Percentiles rank a stretch among this genome's conserved stretches.
These are phyloP conservation scores for Cephus pygmeus DNA, from an alignment of 2,888 invertebrate genomes.

Conservation along the genomic window DNA sequence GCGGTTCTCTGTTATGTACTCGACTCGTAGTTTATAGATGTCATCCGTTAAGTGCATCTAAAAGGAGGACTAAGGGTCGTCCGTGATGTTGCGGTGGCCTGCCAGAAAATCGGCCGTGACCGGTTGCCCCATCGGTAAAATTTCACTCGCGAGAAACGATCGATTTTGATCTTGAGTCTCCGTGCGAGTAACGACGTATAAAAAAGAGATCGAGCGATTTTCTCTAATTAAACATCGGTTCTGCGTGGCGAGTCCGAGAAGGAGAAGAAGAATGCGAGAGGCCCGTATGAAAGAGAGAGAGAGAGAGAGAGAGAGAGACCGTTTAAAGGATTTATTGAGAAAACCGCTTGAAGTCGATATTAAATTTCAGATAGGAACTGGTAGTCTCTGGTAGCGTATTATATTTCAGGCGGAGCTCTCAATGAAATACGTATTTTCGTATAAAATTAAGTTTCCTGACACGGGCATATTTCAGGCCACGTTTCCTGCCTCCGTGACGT, in stretches of 20 bases:
- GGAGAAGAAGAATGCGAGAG: not conserved
- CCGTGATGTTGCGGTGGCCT: not conserved
- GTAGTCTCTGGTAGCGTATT: slow-evolving; percentile 38
- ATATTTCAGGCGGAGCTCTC: slow-evolving; percentile 34
- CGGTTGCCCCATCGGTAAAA: not conserved
- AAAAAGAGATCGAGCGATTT: slow-evolving; percentile 35
- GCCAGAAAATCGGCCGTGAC: not conserved
- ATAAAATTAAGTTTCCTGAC: slow-evolving; percentile 32
- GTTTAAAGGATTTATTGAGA: slow-evolving; percentile 43
- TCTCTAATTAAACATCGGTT: slow-evolving; percentile 44
- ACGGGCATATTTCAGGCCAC: slow-evolving; percentile 10
- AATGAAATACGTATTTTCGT: slow-evolving; percentile 26
- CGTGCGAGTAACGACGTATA: not conserved
- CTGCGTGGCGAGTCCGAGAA: not conserved
- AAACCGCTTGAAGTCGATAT: slow-evolving; percentile 40
- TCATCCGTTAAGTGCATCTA: slow-evolving; percentile 45
- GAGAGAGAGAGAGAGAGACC: slow-evolving; percentile 39
- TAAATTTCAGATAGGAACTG: slow-evolving; percentile 45
- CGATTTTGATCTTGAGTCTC: not conserved
- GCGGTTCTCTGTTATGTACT: slow-evolving; percentile 42
- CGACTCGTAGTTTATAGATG: slow-evolving; percentile 49
- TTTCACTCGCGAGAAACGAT: not conserved
- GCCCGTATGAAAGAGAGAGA: not conserved
- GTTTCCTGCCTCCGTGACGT: not conserved
- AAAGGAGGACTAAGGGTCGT: slow-evolving; percentile 28